A percentile compares a stretch with the other conserved stretches of the same genome.
Conservation (phyloP, 2,797 vertebrate genomes). For the Falco cherrug region DNA sequence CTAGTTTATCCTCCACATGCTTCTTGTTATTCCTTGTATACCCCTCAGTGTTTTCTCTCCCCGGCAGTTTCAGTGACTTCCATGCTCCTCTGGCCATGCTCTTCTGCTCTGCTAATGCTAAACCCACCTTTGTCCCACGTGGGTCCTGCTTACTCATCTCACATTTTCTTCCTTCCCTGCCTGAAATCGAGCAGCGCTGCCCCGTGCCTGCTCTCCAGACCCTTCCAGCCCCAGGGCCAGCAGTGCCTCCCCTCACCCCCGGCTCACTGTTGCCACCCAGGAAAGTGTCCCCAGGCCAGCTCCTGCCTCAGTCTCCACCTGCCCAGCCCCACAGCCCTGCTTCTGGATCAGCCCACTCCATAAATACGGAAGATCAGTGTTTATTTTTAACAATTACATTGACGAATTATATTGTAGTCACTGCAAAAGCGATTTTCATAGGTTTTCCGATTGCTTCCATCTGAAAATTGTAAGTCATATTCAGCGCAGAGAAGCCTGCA, state of each 20-base stretch:
- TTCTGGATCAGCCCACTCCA: background rate
- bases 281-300: background rate
- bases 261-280: rapidly evolving
- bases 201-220: background rate
- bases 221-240: rapidly evolving
- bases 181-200: rapidly evolving
- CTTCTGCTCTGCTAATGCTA: background rate
- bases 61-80: background rate
- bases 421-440: background rate
- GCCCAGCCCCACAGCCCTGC: rapidly evolving
- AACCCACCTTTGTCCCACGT: background rate
- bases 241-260: too few relatives aligned
- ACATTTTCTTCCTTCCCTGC: background rate
- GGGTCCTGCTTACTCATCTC: too few relatives aligned
- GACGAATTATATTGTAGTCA: rapidly evolving
- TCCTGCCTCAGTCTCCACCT: background rate
- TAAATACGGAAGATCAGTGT: rapidly evolving
- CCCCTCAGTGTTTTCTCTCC: background rate
- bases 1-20: background rate
- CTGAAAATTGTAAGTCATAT: background rate
- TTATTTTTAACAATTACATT: background rate
- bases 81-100: background rate
- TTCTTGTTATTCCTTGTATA: background rate
- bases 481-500: too few relatives aligned
- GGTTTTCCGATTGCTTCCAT: background rate